These are phyloP conservation scores for Oenanthe oenanthe DNA, from an alignment of 2,113 vertebrate genomes.

Conservation along the genomic window DNA sequence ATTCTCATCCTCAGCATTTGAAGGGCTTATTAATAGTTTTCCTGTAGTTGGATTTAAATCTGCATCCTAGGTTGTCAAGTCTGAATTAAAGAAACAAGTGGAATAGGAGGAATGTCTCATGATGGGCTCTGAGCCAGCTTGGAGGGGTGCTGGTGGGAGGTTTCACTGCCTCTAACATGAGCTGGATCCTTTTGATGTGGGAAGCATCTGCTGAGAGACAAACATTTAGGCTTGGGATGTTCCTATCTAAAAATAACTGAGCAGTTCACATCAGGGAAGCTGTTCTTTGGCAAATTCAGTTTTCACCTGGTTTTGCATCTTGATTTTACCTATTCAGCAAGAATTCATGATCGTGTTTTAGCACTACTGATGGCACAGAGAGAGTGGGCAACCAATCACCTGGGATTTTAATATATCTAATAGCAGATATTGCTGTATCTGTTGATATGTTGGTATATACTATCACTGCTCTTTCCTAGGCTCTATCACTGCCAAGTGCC, in stretches of 20 bases:
- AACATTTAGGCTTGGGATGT: neutral
- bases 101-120: conserved; percentile 13
- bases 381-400: neutral
- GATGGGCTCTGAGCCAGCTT: conserved; percentile 1
- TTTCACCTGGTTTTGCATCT: neutral
- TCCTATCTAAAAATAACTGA: conserved; percentile 32
- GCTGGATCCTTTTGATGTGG: conserved; percentile 11
- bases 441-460: neutral
- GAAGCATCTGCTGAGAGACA: conserved; percentile 35
- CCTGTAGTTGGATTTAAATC: conserved; percentile 47
- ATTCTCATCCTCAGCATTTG: conserved; percentile 33
- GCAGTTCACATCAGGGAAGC: conserved; percentile 15
- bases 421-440: neutral
- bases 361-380: neutral
- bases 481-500: neutral
- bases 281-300: neutral
- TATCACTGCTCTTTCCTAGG: neutral
- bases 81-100: conserved; percentile 27
- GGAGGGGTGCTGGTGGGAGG: conserved; percentile 11
- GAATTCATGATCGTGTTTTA: neutral
- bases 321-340: neutral
- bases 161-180: conserved; percentile 16
- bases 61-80: conserved; percentile 25
- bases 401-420: neutral
- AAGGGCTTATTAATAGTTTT: conserved; percentile 51